A percentile compares a stretch with the other conserved stretches of the same genome.
These are phyloP conservation scores for Lamprologus sp. DNA, from an alignment of 2,113 vertebrate species.

Conservation along the genomic window DNA sequence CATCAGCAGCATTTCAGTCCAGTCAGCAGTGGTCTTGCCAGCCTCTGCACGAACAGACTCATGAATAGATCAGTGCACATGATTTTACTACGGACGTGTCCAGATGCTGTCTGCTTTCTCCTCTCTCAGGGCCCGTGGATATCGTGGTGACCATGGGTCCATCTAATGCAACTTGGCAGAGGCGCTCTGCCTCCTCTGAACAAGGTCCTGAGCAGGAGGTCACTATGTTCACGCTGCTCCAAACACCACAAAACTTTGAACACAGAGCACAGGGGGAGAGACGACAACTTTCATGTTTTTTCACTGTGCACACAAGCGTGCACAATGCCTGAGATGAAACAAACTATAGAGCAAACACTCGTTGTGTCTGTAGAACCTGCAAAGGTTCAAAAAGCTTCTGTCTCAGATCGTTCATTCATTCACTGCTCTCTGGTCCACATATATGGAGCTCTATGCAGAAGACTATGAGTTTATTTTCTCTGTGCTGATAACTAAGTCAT, in stretches of 20 bases:
- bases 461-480: not conserved
- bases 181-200: not conserved
- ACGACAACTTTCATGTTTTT: not conserved
- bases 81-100: not conserved
- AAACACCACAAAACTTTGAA: not conserved
- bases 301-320: not conserved
- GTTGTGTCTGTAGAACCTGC: not conserved
- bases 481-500: not conserved
- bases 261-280: not conserved
- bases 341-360: not conserved
- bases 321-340: not conserved
- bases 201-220: not conserved
- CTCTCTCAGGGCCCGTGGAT: not conserved
- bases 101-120: conserved; percentile 1
- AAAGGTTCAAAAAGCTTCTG: not conserved
- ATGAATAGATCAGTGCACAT: conserved; percentile 57
- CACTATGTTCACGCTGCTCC: not conserved
- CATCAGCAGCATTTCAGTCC: conserved; percentile 63
- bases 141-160: not conserved
- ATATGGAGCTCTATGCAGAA: not conserved
- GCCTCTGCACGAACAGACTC: conserved; percentile 30
- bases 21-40: conserved; percentile 64
- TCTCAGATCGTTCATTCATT: not conserved
- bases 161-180: not conserved
- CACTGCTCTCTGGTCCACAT: not conserved